phyloP scores from a whole-genome alignment of 1,140 invertebrate species.

The Heliconius congener region DNA sequence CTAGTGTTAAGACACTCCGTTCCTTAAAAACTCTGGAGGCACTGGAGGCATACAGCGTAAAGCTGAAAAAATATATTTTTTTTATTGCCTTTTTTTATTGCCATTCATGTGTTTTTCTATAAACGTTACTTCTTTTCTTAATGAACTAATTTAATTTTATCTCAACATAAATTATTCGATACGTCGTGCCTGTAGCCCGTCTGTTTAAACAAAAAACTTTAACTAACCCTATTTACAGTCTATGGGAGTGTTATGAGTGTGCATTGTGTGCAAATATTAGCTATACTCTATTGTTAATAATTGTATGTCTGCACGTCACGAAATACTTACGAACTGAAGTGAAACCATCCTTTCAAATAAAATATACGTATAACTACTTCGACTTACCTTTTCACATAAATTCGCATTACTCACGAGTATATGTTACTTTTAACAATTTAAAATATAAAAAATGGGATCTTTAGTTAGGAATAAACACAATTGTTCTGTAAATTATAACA shows the following conservation, averaged over 20 bases:
- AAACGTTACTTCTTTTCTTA: too few species aligned
- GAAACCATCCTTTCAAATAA: neutral
- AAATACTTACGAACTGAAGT: conserved; percentile 3
- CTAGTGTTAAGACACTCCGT: too few species aligned
- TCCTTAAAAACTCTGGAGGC: too few species aligned
- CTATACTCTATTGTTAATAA: conserved; percentile 15
- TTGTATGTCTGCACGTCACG: neutral
- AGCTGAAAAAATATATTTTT: too few species aligned
- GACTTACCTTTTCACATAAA: neutral
- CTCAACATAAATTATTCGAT: neutral
- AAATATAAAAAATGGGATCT: neutral
- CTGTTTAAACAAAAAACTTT: neutral
- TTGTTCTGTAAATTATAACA: too few species aligned
- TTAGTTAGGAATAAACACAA: too few species aligned
- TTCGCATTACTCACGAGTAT: neutral
- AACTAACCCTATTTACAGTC: conserved; percentile 9
- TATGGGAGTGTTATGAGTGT: conserved; percentile 3
- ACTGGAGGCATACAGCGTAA: too few species aligned
- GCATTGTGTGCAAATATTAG: conserved; percentile 17
- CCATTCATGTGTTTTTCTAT: too few species aligned
- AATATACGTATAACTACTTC: neutral
- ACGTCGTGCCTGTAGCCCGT: neutral
- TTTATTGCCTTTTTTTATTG: too few species aligned
- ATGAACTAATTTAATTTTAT: neutral
- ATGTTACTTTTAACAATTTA: neutral